Conservation (phyloP, 2,888 invertebrate species). For the Archips xylosteana region DNA sequence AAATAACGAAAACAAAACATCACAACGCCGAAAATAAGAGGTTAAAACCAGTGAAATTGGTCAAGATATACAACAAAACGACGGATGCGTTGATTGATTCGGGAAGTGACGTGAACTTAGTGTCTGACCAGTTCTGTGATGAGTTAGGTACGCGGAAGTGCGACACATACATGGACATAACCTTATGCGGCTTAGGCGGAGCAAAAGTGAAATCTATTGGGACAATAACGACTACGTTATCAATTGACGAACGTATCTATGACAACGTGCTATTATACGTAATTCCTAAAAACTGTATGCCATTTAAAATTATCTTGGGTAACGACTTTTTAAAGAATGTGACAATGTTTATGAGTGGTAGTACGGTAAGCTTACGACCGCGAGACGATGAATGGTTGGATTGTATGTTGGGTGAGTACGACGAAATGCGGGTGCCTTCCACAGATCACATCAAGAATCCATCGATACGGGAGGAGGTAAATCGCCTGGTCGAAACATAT, state of each 20-base stretch:
- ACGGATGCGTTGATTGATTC: constrained; percentile 15
- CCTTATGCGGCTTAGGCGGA: constrained; percentile 19
- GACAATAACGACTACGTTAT: constrained; percentile 9
- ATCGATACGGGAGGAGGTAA: constrained; percentile 3
- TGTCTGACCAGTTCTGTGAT: constrained; percentile 5
- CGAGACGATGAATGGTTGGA: constrained; percentile 20
- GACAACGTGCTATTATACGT: constrained; percentile 5
- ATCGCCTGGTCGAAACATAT: background rate
- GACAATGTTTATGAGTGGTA: constrained; percentile 23
- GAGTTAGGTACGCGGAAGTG: background rate
- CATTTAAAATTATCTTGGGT: background rate
- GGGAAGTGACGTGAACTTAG: constrained; percentile 12
- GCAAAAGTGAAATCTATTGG: constrained; percentile 16
- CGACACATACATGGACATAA: constrained; percentile 2
- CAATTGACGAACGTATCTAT: constrained; percentile 11
- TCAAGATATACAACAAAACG: constrained; percentile 12
- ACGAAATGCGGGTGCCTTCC: constrained; percentile 8
- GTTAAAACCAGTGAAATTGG: constrained; percentile 11
- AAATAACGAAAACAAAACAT: background rate
- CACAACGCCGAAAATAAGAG: background rate
- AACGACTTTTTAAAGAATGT: constrained; percentile 6
- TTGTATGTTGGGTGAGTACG: constrained; percentile 13
- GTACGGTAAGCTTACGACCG: constrained; percentile 6
- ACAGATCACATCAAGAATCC: constrained; percentile 18
- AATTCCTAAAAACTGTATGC: constrained; percentile 12